Evolutionary conservation across 2,113 vertebrate species (phyloP).

Genomic region (Sminthopsis crassicaudata): DNA sequence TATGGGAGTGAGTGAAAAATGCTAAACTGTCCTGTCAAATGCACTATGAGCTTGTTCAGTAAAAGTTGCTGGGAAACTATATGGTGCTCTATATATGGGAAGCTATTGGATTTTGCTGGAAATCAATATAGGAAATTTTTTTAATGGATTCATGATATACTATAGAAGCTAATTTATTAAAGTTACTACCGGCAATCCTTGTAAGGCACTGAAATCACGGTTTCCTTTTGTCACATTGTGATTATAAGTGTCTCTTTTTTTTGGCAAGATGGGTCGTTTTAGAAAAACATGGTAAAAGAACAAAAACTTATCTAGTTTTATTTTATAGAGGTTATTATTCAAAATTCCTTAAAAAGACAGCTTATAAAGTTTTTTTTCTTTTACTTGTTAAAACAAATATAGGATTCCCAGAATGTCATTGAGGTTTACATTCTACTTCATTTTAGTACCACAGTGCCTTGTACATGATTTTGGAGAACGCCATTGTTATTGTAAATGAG

Average conservation of each 20-base stretch:
- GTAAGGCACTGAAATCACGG: background rate
- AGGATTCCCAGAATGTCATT: constrained; percentile 33
- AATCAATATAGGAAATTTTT: background rate
- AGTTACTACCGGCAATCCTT: background rate
- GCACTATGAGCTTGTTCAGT: constrained; percentile 11
- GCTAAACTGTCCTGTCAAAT: constrained; percentile 15
- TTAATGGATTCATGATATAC: background rate
- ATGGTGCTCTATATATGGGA: background rate
- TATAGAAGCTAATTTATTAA: background rate
- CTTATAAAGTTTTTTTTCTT: background rate
- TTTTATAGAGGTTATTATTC: constrained; percentile 15
- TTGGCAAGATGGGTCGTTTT: constrained; percentile 7
- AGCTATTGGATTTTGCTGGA: constrained; percentile 2
- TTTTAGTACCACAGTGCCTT: constrained; percentile 4
- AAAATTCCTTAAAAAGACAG: constrained; percentile 24
- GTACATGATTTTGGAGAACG: background rate
- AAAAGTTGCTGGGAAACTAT: constrained; percentile 19
- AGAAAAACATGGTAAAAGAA: constrained; percentile 22
- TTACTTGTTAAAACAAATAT: constrained; percentile 1
- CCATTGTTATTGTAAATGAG: constrained; percentile 18
- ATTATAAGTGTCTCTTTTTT: constrained; percentile 15
- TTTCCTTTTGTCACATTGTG: background rate
- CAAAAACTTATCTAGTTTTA: background rate
- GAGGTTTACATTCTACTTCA: constrained; percentile 14
- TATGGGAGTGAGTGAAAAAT: constrained; percentile 32